Percentiles rank a stretch among this genome's conserved stretches.
phyloP scores from a whole-genome alignment of 2,888 invertebrate genomes.

The Mechanitis mazaeus region DNA sequence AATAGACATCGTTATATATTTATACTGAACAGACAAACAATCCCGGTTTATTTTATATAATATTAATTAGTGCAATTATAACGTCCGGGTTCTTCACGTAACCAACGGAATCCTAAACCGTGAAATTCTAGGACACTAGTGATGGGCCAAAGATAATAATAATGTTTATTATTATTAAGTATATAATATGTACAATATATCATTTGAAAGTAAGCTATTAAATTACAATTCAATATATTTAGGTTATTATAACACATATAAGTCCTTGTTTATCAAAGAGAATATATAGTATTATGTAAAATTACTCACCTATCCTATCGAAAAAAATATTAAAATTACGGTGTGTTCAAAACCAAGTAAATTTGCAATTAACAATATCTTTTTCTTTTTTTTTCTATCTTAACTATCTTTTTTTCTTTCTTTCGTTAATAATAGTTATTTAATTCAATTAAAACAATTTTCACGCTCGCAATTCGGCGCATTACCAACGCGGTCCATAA shows the following conservation, averaged over 20 bases:
- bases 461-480: constrained; percentile 27
- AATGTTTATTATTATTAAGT: background rate
- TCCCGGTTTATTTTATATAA: constrained; percentile 6
- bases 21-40: background rate
- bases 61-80: constrained; percentile 7
- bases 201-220: too few species aligned
- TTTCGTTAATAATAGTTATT: constrained; percentile 2
- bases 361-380: background rate
- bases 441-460: constrained; percentile 19
- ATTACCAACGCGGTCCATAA: constrained; percentile 35
- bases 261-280: too few species aligned
- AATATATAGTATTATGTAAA: too few species aligned
- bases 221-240: too few species aligned
- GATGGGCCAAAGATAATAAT: background rate
- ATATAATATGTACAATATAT: too few species aligned
- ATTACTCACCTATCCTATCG: too few species aligned
- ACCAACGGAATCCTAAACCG: constrained; percentile 14
- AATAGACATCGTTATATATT: background rate
- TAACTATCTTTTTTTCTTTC: too few species aligned
- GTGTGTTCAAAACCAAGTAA: too few species aligned
- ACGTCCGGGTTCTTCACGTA: constrained; percentile 12
- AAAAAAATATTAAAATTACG: too few species aligned
- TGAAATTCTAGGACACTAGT: constrained; percentile 16
- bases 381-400: too few species aligned
- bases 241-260: too few species aligned